Evolutionary conservation across 2,797 vertebrate genomes (phyloP).

Genomic region (Poeciliopsis paucimaculata): DNA sequence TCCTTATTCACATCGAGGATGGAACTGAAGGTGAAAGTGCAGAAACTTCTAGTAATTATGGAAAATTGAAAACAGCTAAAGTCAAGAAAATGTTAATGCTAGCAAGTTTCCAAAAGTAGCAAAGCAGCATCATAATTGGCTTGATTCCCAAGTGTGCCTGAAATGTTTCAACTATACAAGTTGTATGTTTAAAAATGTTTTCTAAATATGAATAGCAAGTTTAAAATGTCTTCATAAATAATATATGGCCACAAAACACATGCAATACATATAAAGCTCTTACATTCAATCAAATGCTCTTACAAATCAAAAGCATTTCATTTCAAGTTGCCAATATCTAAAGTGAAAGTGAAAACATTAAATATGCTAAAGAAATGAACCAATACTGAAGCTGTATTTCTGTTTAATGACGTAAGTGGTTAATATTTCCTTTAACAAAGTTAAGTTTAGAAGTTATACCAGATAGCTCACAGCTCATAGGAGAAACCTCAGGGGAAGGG

Average conservation of each 20-base stretch:
- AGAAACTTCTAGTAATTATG: neutral
- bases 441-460: constrained; percentile 25
- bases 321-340: neutral
- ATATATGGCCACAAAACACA: neutral
- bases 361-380: neutral
- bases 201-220: neutral
- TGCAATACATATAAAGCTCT: neutral
- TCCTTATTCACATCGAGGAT: neutral
- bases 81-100: neutral
- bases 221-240: neutral
- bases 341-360: neutral
- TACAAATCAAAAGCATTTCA: neutral
- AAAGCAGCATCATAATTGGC: neutral
- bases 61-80: neutral
- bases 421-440: neutral
- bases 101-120: neutral
- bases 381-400: neutral
- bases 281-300: no score
- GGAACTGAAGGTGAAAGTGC: neutral
- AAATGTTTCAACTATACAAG: neutral
- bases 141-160: neutral
- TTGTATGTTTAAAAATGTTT: neutral
- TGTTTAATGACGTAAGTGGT: neutral
- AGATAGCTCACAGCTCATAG: constrained; percentile 10
- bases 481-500: constrained; percentile 33